Percentiles rank a stretch among this genome's conserved stretches.
Conservation (phyloP, 2,888 invertebrate genomes). For the Carterocephalus palaemon region DNA sequence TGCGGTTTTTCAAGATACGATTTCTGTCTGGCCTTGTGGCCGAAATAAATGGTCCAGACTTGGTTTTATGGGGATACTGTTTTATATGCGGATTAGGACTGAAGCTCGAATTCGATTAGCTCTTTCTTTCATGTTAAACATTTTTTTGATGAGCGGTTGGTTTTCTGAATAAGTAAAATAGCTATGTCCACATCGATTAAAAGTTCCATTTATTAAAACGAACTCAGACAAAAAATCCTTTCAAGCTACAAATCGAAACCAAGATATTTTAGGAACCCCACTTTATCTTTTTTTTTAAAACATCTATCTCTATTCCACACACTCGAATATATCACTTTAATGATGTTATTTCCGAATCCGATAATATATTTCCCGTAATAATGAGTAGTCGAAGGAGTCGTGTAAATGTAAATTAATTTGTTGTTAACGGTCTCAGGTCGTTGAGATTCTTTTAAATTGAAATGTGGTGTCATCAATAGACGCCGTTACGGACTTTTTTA, state of each 20-base stretch:
- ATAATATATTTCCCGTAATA: slow-evolving; percentile 20
- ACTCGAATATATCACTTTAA: slow-evolving; percentile 17
- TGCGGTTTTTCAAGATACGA: slow-evolving; percentile 19
- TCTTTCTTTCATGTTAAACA: slow-evolving; percentile 3
- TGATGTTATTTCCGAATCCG: slow-evolving; percentile 17
- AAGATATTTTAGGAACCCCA: slow-evolving; percentile 12
- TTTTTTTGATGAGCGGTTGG: not conserved
- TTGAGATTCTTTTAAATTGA: slow-evolving; percentile 15
- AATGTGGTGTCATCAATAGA: slow-evolving; percentile 8
- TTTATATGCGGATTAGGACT: slow-evolving; percentile 21
- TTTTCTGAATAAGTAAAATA: slow-evolving; percentile 13
- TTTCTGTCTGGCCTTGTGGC: slow-evolving; percentile 22
- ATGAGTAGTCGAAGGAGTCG: slow-evolving; percentile 29
- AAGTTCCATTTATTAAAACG: slow-evolving; percentile 6
- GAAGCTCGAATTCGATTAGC: slow-evolving; percentile 12
- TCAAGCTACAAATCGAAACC: slow-evolving; percentile 4
- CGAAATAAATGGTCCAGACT: slow-evolving; percentile 19
- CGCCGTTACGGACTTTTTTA: not conserved
- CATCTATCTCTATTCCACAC: slow-evolving; percentile 16
- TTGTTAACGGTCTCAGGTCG: slow-evolving; percentile 16
- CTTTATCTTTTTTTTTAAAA: slow-evolving; percentile 10
- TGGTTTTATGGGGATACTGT: slow-evolving; percentile 6
- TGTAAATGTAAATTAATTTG: slow-evolving; percentile 29
- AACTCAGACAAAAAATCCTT: slow-evolving; percentile 8
- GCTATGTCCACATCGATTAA: slow-evolving; percentile 11